These are phyloP conservation scores for Ochlodes sylvanus DNA, from an alignment of 2,888 invertebrate species.

Conservation along the genomic window DNA sequence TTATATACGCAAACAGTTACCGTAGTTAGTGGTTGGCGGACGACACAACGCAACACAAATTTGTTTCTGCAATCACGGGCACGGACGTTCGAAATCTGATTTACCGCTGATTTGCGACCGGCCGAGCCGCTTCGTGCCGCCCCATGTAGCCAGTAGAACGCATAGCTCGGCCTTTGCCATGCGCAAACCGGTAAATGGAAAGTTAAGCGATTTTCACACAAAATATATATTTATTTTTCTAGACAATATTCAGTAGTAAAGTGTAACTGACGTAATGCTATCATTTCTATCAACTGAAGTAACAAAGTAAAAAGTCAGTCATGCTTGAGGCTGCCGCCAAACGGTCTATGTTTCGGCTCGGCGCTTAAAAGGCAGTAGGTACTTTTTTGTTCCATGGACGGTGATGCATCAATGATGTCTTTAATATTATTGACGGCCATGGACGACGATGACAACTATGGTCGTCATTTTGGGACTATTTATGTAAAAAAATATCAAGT, in stretches of 20 bases:
- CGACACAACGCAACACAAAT: conserved; percentile 46
- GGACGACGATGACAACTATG: no score
- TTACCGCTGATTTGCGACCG: conserved; percentile 80
- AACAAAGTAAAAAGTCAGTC: no score
- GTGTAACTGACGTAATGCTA: not conserved
- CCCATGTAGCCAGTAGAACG: conserved; percentile 4
- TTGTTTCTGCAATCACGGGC: conserved; percentile 74
- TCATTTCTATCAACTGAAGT: no score
- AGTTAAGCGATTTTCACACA: not conserved
- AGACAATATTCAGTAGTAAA: not conserved
- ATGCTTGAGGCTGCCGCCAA: no score
- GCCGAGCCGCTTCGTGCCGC: conserved; percentile 48
- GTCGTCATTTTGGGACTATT: no score
- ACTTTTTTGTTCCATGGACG: no score
- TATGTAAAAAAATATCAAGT: no score
- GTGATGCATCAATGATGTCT: no score
- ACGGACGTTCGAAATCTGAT: conserved; percentile 76
- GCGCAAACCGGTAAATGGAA: not conserved
- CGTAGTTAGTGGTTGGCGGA: conserved; percentile 45
- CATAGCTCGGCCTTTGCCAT: not conserved
- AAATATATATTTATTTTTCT: not conserved
- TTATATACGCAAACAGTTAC: conserved; percentile 39
- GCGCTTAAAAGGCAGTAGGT: no score
- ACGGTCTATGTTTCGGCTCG: no score
- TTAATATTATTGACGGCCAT: no score